phyloP scores from a whole-genome alignment of 2,888 invertebrate genomes.

The Dastarcus helophoroides region DNA sequence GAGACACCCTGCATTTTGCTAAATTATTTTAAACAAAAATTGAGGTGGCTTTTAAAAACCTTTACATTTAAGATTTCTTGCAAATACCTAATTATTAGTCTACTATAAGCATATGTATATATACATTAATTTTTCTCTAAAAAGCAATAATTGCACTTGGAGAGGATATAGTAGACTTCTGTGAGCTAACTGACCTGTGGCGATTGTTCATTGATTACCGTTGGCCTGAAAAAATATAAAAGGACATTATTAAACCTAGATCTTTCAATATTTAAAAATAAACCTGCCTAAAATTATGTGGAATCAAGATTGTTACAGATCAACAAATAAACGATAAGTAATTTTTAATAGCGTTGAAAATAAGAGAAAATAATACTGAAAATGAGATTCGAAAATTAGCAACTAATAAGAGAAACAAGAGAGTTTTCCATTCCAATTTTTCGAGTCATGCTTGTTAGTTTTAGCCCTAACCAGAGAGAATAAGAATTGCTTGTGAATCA shows the following conservation, averaged over 20 bases:
- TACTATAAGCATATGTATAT: too few relatives aligned
- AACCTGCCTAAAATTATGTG: neutral
- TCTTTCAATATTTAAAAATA: neutral
- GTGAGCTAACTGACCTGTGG: slow-evolving; percentile 24
- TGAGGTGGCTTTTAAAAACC: too few relatives aligned
- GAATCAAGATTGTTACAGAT: slow-evolving; percentile 1
- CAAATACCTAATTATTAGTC: too few relatives aligned
- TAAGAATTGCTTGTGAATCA: neutral
- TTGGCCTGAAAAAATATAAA: slow-evolving; percentile 29
- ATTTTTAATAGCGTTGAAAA: slow-evolving; percentile 2
- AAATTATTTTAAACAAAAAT: too few relatives aligned
- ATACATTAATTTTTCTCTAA: too few relatives aligned
- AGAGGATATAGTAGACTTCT: too few relatives aligned
- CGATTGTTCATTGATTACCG: slow-evolving; percentile 30
- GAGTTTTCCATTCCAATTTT: neutral
- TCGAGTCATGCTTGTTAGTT: too few relatives aligned
- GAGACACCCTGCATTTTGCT: too few relatives aligned
- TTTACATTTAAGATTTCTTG: too few relatives aligned
- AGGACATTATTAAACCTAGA: slow-evolving; percentile 2
- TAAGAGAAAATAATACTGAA: slow-evolving; percentile 1
- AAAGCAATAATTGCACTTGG: too few relatives aligned
- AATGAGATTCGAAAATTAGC: neutral
- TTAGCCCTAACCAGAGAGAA: too few relatives aligned
- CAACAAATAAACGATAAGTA: slow-evolving; percentile 4
- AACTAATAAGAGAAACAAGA: neutral